Percentiles rank a stretch among this genome's conserved stretches.
Evolutionary conservation across 2,797 vertebrate species (phyloP).

Genomic region (Glyptemys insculpta): DNA sequence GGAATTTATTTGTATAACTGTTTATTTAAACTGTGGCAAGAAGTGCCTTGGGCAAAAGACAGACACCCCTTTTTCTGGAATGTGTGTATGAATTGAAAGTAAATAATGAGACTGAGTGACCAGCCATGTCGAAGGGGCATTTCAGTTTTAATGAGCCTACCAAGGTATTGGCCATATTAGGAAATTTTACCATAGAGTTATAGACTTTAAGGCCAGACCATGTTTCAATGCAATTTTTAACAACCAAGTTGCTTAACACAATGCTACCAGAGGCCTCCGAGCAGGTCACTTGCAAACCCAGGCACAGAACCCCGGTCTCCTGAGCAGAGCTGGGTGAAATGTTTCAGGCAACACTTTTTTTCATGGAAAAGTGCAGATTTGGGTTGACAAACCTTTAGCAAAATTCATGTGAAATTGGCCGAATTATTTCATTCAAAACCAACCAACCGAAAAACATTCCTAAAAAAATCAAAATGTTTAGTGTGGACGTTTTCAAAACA

Average conservation of each 20-base stretch:
- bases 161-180: background rate
- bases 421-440: too few species aligned
- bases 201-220: background rate
- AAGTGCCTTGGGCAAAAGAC: background rate
- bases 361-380: too few species aligned
- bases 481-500: too few species aligned
- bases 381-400: too few species aligned
- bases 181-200: background rate
- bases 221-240: background rate
- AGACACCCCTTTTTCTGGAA: background rate
- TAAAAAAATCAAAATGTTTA: too few species aligned
- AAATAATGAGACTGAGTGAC: background rate
- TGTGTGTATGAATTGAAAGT: background rate
- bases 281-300: too few species aligned
- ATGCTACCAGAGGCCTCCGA: too few species aligned
- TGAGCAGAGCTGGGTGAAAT: too few species aligned
- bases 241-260: background rate
- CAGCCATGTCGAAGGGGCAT: background rate
- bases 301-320: too few species aligned
- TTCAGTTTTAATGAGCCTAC: background rate
- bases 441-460: too few species aligned
- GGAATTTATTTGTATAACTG: background rate
- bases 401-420: too few species aligned
- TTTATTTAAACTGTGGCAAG: background rate
- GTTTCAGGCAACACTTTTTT: too few species aligned